These are phyloP conservation scores for Phenacoccus solenopsis DNA, from an alignment of 1,140 invertebrate species.

Conservation along the genomic window DNA sequence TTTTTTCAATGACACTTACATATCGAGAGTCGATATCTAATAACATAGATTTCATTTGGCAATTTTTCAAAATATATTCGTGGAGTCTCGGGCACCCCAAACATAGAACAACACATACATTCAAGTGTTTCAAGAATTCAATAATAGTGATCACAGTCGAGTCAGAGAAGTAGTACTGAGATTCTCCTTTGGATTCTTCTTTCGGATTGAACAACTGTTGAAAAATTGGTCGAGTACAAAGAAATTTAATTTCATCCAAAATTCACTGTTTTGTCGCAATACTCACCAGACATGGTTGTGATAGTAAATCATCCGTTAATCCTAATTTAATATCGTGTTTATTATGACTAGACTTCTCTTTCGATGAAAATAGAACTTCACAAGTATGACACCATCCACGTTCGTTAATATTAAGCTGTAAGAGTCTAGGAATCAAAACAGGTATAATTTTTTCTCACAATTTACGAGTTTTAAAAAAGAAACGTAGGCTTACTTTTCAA, in stretches of 20 bases:
- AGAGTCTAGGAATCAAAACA: background rate
- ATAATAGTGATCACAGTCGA: conserved; percentile 41
- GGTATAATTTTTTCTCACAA: background rate
- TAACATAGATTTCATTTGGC: conserved; percentile 47
- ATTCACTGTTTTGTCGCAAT: too few relatives aligned
- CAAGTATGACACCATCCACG: background rate
- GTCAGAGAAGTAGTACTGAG: conserved; percentile 58
- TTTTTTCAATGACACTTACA: conserved; percentile 32
- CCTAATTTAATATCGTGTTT: background rate
- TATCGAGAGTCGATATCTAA: conserved; percentile 64
- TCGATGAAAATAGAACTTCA: background rate
- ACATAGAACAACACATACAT: conserved; percentile 53
- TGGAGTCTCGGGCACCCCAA: conserved; percentile 64
- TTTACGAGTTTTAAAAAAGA: background rate
- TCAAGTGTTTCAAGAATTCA: conserved; percentile 38
- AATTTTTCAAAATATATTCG: conserved; percentile 40
- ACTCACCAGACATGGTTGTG: background rate
- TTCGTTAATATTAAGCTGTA: background rate
- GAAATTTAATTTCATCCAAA: too few relatives aligned
- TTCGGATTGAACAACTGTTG: conserved; percentile 41
- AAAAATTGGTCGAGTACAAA: too few relatives aligned
- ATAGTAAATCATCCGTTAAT: background rate
- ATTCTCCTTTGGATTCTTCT: conserved; percentile 52
- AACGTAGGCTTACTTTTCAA: conserved; percentile 21
- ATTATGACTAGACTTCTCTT: background rate